Conservation (phyloP, 2,113 vertebrate species). For the Coptodon bakossiorum region DNA sequence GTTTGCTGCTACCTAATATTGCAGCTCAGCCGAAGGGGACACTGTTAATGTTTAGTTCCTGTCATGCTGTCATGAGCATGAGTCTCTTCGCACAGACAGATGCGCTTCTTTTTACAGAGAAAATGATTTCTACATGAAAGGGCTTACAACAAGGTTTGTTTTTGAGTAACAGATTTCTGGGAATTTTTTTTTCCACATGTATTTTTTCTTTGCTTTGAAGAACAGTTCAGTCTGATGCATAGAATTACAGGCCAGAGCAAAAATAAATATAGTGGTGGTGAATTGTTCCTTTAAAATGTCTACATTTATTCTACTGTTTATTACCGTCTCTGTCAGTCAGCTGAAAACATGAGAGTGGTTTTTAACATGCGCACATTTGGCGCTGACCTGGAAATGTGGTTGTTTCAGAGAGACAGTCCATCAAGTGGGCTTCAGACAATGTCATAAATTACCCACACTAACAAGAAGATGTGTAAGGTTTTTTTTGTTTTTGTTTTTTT, state of each 20-base stretch:
- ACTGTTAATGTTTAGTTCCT: not conserved
- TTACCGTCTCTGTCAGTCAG: not conserved
- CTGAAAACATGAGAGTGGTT: not conserved
- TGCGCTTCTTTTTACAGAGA: not conserved
- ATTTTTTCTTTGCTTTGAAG: not conserved
- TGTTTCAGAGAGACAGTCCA: not conserved
- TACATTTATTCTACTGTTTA: not conserved
- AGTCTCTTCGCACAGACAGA: not conserved
- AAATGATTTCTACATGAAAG: not conserved
- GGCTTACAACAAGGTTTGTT: not conserved
- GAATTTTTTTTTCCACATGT: not conserved
- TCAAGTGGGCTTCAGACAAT: not conserved
- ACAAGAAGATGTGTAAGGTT: not conserved
- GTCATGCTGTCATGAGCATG: not conserved
- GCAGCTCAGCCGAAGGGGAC: not conserved
- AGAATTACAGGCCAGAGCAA: not conserved
- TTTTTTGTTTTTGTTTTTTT: rapidly evolving
- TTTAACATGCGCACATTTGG: not conserved
- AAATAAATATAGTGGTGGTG: not conserved
- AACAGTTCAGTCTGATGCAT: not conserved
- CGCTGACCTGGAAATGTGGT: not conserved
- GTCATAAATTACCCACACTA: not conserved
- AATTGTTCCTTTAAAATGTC: not conserved
- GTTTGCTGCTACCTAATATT: not conserved
- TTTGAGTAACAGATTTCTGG: not conserved